These are phyloP conservation scores for Diplogasteroides magnus DNA, from an alignment of 1,140 invertebrate genomes.

Conservation along the genomic window DNA sequence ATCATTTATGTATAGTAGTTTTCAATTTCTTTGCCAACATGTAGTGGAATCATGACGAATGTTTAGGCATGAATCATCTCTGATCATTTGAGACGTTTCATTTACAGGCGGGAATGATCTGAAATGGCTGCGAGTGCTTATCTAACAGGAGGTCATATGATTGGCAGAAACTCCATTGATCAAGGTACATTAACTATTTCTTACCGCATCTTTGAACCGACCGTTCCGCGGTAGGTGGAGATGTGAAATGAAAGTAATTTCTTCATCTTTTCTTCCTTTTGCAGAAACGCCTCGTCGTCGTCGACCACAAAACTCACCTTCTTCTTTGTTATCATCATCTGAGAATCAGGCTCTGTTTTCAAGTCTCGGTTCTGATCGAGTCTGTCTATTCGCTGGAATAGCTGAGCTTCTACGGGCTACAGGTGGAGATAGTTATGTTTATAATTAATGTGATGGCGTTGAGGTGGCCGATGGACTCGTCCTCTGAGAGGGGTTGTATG, in stretches of 20 bases:
- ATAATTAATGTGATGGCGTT: conserved; percentile 2
- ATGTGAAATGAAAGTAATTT: not conserved
- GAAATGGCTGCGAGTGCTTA: conserved; percentile 10
- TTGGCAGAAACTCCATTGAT: too few relatives aligned
- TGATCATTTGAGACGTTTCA: too few relatives aligned
- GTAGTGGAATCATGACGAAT: too few relatives aligned
- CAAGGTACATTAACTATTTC: not conserved
- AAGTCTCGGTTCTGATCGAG: not conserved
- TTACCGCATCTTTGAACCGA: not conserved
- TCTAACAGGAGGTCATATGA: too few relatives aligned
- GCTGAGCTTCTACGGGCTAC: conserved; percentile 4
- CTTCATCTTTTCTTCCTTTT: not conserved
- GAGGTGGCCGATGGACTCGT: conserved; percentile 4
- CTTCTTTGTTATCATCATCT: not conserved
- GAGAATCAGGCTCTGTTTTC: conserved; percentile 13
- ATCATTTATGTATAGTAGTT: too few relatives aligned
- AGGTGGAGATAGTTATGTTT: not conserved
- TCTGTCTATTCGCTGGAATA: conserved; percentile 9
- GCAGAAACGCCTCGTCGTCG: not conserved
- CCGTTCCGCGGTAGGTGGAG: not conserved
- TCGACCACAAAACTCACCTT: not conserved
- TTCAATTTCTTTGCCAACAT: too few relatives aligned
- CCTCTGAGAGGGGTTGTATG: conserved; percentile 6
- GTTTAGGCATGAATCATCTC: too few relatives aligned
- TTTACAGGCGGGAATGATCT: too few relatives aligned